Percentiles rank a stretch among this genome's conserved stretches.
Conservation (phyloP, 2,888 invertebrate species). For the Nymphalis urticae region DNA sequence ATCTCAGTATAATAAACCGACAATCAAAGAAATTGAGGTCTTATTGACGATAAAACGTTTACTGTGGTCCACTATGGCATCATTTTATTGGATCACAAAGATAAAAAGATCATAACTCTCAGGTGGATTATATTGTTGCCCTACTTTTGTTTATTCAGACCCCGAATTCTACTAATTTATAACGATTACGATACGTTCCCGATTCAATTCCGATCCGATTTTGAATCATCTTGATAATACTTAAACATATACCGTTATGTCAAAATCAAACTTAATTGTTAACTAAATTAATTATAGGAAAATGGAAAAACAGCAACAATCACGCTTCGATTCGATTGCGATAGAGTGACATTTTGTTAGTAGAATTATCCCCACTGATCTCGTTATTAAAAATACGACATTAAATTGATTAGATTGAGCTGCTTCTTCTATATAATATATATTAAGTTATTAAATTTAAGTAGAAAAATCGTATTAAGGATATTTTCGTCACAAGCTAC, state of each 20-base stretch:
- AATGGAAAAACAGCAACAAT: too few relatives aligned
- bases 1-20: constrained; percentile 35
- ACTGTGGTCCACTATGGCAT: constrained; percentile 32
- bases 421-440: constrained; percentile 3
- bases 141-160: constrained; percentile 17
- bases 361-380: not conserved
- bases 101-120: constrained; percentile 37
- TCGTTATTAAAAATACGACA: constrained; percentile 15
- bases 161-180: too few relatives aligned
- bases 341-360: too few relatives aligned
- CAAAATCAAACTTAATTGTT: too few relatives aligned
- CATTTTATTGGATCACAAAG: constrained; percentile 36
- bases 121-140: constrained; percentile 32
- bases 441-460: constrained; percentile 11
- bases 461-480: not conserved
- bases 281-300: too few relatives aligned
- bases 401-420: constrained; percentile 4
- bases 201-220: too few relatives aligned
- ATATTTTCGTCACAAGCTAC: not conserved
- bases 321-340: too few relatives aligned
- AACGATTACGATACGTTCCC: too few relatives aligned
- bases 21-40: constrained; percentile 37
- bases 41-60: constrained; percentile 37
- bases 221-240: too few relatives aligned
- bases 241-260: too few relatives aligned